Evolutionary conservation across 2,888 invertebrate species (phyloP).

Genomic region (Sminthurides aquaticus): DNA sequence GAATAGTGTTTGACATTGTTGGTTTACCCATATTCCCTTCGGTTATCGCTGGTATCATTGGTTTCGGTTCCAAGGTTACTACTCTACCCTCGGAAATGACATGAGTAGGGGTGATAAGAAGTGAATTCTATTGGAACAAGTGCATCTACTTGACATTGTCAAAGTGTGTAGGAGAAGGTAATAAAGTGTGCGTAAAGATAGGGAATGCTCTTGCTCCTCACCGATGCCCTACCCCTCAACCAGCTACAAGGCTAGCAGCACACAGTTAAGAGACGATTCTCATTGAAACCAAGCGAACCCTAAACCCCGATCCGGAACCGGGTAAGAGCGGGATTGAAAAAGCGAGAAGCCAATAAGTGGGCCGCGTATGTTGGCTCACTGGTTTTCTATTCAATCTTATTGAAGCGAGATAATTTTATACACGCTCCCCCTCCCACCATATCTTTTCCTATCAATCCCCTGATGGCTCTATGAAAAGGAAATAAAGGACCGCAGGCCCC

Average conservation of each 20-base stretch:
- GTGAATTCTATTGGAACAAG: neutral
- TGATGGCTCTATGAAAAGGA: neutral
- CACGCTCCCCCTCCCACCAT: neutral
- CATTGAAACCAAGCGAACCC: no score
- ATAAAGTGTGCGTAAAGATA: neutral
- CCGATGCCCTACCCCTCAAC: neutral
- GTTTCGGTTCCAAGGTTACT: no score
- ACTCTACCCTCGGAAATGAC: no score
- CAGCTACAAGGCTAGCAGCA: neutral
- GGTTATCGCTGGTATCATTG: no score
- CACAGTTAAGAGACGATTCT: no score
- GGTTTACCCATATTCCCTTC: no score
- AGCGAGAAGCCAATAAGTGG: slow-evolving; percentile 5
- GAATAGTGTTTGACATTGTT: no score
- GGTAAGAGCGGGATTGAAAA: neutral
- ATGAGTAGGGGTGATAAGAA: neutral
- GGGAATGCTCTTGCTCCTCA: neutral
- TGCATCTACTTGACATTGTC: neutral
- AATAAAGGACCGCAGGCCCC: neutral
- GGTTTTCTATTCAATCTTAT: neutral
- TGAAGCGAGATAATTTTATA: slow-evolving; percentile 6
- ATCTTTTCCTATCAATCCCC: neutral
- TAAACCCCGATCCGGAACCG: no score
- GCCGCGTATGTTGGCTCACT: neutral
- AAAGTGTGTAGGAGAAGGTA: neutral